Evolutionary conservation across 1,140 invertebrate species (phyloP).

Genomic region (Tetragonula clypearis): DNA sequence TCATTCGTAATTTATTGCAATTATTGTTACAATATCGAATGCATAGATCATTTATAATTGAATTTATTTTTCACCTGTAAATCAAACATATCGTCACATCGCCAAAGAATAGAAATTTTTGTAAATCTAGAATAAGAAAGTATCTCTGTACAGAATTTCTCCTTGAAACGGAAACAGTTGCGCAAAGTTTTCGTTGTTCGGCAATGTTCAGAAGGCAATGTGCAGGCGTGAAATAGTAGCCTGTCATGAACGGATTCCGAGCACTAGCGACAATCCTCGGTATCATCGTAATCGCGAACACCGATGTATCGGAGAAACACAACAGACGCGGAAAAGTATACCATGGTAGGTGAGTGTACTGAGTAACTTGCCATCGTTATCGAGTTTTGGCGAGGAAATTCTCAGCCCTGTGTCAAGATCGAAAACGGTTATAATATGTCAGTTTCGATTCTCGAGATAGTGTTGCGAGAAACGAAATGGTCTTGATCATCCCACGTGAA

Average conservation of each 20-base stretch:
- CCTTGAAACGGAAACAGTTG: conserved; percentile 22
- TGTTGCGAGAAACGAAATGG: too few relatives aligned
- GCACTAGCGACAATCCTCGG: conserved; percentile 52
- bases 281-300: conserved; percentile 24
- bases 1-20: too few relatives aligned
- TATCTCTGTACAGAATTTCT: not conserved
- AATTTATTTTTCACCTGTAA: too few relatives aligned
- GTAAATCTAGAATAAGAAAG: not conserved
- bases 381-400: not conserved
- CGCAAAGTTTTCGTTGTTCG: conserved; percentile 36
- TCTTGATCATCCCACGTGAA: too few relatives aligned
- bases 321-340: conserved; percentile 56
- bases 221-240: not conserved
- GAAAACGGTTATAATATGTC: too few relatives aligned
- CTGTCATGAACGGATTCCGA: conserved; percentile 57
- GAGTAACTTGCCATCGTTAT: not conserved
- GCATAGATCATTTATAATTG: too few relatives aligned
- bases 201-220: conserved; percentile 31
- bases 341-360: conserved; percentile 71
- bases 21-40: too few relatives aligned
- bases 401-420: not conserved
- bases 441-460: too few relatives aligned
- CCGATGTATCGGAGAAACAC: conserved; percentile 55
- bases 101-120: not conserved
- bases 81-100: too few relatives aligned